A percentile compares a stretch with the other conserved stretches of the same genome.
Evolutionary conservation across 1,140 invertebrate species (phyloP).

Genomic region (Phymastichus coffea): DNA sequence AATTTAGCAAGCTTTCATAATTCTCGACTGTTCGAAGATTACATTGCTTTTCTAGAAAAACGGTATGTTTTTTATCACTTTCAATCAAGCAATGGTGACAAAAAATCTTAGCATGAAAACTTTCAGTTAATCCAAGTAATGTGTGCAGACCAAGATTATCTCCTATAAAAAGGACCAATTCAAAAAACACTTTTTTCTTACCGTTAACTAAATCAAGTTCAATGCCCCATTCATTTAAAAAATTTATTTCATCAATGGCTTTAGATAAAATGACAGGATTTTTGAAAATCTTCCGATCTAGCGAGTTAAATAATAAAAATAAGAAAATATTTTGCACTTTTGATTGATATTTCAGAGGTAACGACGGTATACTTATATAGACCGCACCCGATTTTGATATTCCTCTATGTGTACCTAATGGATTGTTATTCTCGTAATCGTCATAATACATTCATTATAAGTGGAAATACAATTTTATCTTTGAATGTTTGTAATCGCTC

Average conservation of each 20-base stretch:
- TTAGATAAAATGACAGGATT: too few relatives aligned
- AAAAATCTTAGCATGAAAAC: too few relatives aligned
- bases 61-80: neutral
- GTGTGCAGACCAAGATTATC: too few relatives aligned
- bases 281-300: constrained; percentile 2
- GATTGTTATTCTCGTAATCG: constrained; percentile 15
- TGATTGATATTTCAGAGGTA: neutral
- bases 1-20: neutral
- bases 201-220: neutral
- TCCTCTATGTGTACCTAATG: constrained; percentile 5
- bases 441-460: too few relatives aligned
- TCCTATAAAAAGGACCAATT: too few relatives aligned
- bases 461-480: constrained; percentile 2
- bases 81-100: too few relatives aligned
- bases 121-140: constrained; percentile 1
- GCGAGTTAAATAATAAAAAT: too few relatives aligned
- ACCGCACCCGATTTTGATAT: constrained; percentile 4
- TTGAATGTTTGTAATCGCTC: neutral
- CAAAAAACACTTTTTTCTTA: too few relatives aligned
- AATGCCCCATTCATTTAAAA: neutral
- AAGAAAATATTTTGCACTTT: constrained; percentile 6
- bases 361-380: too few relatives aligned
- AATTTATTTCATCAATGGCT: too few relatives aligned
- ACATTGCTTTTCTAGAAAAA: constrained; percentile 1
- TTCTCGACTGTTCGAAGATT: neutral